Percentiles rank a stretch among this genome's conserved stretches.
Evolutionary conservation across 64 coral and sea anemone genomes (phyloP).

Genomic region (Montipora sp.): DNA sequence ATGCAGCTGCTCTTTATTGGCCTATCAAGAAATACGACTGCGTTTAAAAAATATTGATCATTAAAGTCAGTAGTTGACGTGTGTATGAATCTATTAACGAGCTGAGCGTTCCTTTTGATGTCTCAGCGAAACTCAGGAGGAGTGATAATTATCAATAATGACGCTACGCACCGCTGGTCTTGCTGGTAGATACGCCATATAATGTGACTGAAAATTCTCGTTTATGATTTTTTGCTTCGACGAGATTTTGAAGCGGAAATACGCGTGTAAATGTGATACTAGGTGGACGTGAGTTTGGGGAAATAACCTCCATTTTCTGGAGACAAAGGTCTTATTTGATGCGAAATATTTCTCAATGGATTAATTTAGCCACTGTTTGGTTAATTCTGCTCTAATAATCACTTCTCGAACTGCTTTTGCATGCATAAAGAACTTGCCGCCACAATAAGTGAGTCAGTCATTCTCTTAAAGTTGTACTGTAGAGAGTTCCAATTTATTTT

Average conservation of each 20-base stretch:
- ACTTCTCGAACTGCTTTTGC: slow-evolving; percentile 65
- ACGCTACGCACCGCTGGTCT: slow-evolving; percentile 35
- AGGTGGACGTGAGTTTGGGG: slow-evolving; percentile 11
- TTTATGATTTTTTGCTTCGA: neutral
- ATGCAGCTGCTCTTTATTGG: slow-evolving; percentile 14
- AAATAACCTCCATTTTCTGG: slow-evolving; percentile 12
- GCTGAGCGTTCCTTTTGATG: slow-evolving; percentile 43
- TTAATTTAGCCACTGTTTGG: slow-evolving; percentile 97
- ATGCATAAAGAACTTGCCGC: slow-evolving; percentile 91
- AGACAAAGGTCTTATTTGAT: slow-evolving; percentile 86
- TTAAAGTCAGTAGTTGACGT: slow-evolving; percentile 12
- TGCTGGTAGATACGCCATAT: slow-evolving; percentile 9
- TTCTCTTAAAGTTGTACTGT: slow-evolving; percentile 17
- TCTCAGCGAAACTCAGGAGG: slow-evolving; percentile 35
- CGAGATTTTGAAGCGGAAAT: neutral
- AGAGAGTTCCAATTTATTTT: slow-evolving; percentile 18
- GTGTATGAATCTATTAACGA: slow-evolving; percentile 34
- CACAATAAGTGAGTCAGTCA: slow-evolving; percentile 60
- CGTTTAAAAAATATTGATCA: slow-evolving; percentile 26
- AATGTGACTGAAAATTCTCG: slow-evolving; percentile 27
- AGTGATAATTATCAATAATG: slow-evolving; percentile 82
- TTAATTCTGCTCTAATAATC: slow-evolving; percentile 91
- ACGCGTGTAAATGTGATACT: slow-evolving; percentile 12
- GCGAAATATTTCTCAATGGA: slow-evolving; percentile 92
- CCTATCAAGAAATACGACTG: neutral